These are phyloP conservation scores for Meloidogyne hapla DNA, from an alignment of 1,140 invertebrate species.

Conservation along the genomic window DNA sequence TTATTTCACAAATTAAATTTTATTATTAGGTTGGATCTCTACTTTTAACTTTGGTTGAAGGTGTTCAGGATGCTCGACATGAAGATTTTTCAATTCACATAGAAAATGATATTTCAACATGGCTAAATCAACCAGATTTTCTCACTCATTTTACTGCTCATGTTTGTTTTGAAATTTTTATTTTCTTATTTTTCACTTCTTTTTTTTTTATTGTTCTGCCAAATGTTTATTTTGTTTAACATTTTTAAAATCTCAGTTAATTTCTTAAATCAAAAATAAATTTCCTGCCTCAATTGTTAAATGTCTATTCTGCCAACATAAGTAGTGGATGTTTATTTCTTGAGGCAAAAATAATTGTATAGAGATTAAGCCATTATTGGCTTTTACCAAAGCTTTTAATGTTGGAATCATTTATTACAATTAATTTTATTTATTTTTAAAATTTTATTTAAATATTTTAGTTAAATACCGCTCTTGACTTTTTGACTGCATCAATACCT, in stretches of 20 bases:
- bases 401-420: not conserved
- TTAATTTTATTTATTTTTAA: not conserved
- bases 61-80: conserved; percentile 19
- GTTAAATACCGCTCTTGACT: conserved; percentile 24
- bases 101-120: conserved; percentile 21
- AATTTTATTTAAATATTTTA: not conserved
- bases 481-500: not conserved
- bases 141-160: conserved; percentile 27
- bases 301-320: not conserved
- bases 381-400: not conserved
- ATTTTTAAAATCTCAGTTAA: no score
- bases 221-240: no score
- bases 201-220: no score
- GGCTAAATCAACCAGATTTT: conserved; percentile 31
- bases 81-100: conserved; percentile 23
- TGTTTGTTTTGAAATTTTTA: not conserved
- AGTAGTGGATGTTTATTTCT: conserved; percentile 5
- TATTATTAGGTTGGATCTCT: conserved; percentile 13
- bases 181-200: no score
- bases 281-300: conserved; percentile 9
- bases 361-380: not conserved
- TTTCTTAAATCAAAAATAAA: no score
- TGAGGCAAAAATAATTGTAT: conserved; percentile 7
- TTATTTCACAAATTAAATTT: not conserved
- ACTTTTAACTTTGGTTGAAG: conserved; percentile 20